Evolutionary conservation across 2,113 vertebrate genomes (phyloP).

Genomic region (Myotis yumanensis): DNA sequence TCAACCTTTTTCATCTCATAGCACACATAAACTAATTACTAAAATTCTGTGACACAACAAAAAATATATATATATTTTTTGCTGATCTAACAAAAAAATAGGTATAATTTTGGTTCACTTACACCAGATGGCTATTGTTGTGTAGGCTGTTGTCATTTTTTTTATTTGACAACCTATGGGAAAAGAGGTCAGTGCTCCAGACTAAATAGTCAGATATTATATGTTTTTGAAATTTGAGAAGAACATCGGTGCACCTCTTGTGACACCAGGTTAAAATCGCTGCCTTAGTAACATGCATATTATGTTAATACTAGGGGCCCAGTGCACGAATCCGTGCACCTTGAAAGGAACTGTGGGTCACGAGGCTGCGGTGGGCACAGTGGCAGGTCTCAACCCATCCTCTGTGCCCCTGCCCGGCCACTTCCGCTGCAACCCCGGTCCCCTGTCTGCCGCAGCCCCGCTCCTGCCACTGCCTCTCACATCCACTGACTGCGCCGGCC

Average conservation of each 20-base stretch:
- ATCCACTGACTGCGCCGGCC: too few relatives aligned
- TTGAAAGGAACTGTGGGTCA: too few relatives aligned
- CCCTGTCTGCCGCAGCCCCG: too few relatives aligned
- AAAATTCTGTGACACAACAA: neutral
- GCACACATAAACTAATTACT: neutral
- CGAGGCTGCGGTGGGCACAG: too few relatives aligned
- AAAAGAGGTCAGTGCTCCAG: neutral
- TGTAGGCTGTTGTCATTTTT: neutral
- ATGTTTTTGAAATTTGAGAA: neutral
- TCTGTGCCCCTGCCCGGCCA: too few relatives aligned
- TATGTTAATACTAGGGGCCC: neutral
- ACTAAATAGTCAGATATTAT: neutral
- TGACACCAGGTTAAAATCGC: neutral
- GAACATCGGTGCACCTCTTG: neutral
- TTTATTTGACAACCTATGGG: neutral
- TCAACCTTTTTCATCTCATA: neutral
- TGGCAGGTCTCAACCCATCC: too few relatives aligned
- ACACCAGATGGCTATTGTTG: neutral
- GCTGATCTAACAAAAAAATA: neutral
- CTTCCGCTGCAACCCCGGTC: accelerated
- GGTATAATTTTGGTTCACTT: neutral
- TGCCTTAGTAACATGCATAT: neutral
- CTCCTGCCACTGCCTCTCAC: too few relatives aligned
- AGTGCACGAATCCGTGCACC: too few relatives aligned
- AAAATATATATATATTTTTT: neutral